A percentile compares a stretch with the other conserved stretches of the same genome.
Evolutionary conservation across 2,113 vertebrate species (phyloP).

Genomic region (Pluvianellus socialis): DNA sequence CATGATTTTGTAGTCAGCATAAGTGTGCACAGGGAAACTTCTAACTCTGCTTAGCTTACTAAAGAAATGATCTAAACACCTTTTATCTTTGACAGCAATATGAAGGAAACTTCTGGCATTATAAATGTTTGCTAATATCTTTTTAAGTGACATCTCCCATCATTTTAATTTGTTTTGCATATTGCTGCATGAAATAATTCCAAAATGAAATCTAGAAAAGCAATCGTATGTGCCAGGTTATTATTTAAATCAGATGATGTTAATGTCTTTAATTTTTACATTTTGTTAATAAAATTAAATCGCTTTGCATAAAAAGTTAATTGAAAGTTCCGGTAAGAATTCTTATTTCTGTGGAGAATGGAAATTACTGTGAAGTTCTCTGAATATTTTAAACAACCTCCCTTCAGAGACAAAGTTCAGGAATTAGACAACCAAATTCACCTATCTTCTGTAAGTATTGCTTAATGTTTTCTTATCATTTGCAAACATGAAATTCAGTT

Average conservation of each 20-base stretch:
- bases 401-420: background rate
- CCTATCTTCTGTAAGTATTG: background rate
- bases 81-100: background rate
- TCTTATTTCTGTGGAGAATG: background rate
- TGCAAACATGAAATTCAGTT: background rate
- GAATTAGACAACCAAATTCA: background rate
- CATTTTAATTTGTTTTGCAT: background rate
- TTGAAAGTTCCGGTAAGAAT: background rate
- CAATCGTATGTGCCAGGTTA: background rate
- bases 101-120: background rate
- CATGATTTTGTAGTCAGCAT: background rate
- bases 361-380: background rate
- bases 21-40: background rate
- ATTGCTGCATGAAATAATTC: background rate
- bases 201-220: background rate
- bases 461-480: background rate
- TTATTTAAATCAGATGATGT: constrained; percentile 40
- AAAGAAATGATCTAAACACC: background rate
- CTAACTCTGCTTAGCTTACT: background rate
- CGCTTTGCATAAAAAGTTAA: background rate
- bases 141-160: background rate
- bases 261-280: constrained; percentile 21
- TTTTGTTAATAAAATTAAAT: constrained; percentile 48
- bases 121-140: background rate
- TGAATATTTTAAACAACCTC: background rate